Percentiles rank a stretch among this genome's conserved stretches.
Conservation (phyloP, 2,888 invertebrate species). For the Diaphora mendica region DNA sequence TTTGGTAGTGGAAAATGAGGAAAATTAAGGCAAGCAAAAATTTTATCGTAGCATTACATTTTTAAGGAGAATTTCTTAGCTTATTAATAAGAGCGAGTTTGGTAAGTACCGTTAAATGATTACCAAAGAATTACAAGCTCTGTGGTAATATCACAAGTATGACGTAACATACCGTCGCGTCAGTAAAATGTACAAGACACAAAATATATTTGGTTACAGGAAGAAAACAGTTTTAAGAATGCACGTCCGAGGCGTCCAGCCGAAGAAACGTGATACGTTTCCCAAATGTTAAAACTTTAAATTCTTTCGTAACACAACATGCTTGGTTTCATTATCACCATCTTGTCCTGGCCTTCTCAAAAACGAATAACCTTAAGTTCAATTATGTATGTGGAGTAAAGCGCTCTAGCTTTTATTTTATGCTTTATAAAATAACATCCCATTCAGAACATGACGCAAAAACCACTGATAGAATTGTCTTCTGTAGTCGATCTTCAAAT, state of each 20-base stretch:
- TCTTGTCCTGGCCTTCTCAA: not conserved
- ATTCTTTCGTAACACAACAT: conserved; percentile 1
- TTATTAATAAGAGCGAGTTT: not conserved
- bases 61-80: not conserved
- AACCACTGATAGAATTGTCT: not conserved
- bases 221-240: not conserved
- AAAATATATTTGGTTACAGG: not conserved
- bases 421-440: not conserved
- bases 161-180: not conserved
- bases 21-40: not conserved
- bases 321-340: not conserved
- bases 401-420: not conserved
- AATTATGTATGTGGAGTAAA: not conserved
- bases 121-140: not conserved
- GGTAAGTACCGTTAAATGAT: not conserved
- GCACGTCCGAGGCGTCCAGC: not conserved
- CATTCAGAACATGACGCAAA: not conserved
- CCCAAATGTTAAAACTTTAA: conserved; percentile 1
- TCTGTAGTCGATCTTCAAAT: not conserved
- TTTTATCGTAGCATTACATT: no score
- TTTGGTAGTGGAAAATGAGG: not conserved
- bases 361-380: conserved; percentile 2
- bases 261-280: conserved; percentile 11
- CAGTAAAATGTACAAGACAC: not conserved
- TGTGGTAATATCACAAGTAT: not conserved